Evolutionary conservation across 2,888 invertebrate genomes (phyloP), one percentile per base, ranked within the genome.

Genomic region (Mythimna impura): DNA sequence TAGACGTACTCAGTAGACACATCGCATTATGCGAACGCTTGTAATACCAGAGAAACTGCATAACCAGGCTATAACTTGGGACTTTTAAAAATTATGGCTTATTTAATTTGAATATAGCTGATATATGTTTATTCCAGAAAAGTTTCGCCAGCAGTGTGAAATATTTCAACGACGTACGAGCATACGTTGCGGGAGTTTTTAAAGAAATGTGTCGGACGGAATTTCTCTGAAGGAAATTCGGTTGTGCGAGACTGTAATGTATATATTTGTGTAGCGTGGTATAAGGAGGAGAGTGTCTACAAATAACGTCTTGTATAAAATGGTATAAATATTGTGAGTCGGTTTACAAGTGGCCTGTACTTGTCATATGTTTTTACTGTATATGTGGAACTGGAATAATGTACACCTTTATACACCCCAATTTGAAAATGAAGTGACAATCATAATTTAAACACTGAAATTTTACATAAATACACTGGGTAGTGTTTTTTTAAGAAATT

Each of bases 71-170:
- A 71, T 85, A 83, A 87, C 81, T 85, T 69, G 63, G 70, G 75
- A 76, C 81, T 91, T 92, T 84, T 71, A 62, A 84, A 87, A 91
- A 89, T 87, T 88, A 92, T 89, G 84, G 77, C 86, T 86, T 76
- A 90, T 89, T 83, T 86, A 87, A 91, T 92, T 91, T 91, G 87
- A 91, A 91, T 91, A 89, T 87, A 87, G 73, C 80, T 88, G 83
- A 88, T 81, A 87, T 88, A 89, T 84, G 82, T 82, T 77, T 81
- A 77, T 73, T 71, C 76, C 36, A 40, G 78, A 62, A 52, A 82
- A 87, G 81, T 72, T 88, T 85, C 64, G 52, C 67, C 57, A 69
- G 62, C 57, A 66, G 63, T 77, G 70, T 80, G 73, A 86, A 77
- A 81, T 83, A 82, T 85, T 80, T 85, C 80, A 62, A 78, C 68